These are phyloP conservation scores for Crypturellus undulatus DNA, from an alignment of 2,113 vertebrate genomes.

Conservation along the genomic window DNA sequence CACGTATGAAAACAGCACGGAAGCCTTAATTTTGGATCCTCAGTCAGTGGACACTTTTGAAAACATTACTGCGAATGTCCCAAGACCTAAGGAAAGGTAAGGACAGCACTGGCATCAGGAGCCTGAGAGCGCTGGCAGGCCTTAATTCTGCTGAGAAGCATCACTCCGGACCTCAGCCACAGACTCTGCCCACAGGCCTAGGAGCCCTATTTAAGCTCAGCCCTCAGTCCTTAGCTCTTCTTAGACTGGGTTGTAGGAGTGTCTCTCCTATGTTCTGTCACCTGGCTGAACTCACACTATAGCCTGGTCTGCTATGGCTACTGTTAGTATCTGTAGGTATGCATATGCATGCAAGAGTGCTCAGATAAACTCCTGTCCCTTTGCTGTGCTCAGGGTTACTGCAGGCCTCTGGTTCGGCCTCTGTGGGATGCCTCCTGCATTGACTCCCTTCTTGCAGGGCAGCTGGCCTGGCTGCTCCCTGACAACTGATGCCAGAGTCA, in stretches of 20 bases:
- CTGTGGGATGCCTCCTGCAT: rapidly evolving
- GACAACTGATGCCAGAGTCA: background rate
- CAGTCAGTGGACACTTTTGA: background rate
- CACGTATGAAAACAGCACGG: background rate
- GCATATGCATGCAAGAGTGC: background rate
- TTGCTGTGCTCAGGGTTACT: too few species aligned
- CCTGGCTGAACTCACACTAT: background rate
- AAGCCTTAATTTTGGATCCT: background rate
- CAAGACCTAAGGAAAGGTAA: background rate
- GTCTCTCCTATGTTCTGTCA: background rate
- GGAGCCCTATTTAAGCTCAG: background rate
- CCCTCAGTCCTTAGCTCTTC: background rate
- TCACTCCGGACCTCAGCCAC: background rate
- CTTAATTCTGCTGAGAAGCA: background rate
- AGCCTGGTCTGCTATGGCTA: background rate
- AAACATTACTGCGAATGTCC: background rate
- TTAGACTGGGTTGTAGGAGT: too few species aligned
- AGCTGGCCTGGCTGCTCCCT: background rate
- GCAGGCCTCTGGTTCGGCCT: background rate
- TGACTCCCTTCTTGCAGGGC: background rate
- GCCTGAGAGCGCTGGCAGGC: rapidly evolving
- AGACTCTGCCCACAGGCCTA: background rate
- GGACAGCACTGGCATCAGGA: background rate
- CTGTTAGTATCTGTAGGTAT: background rate
- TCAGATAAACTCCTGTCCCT: background rate